Evolutionary conservation across 2,888 invertebrate species (phyloP).

Genomic region (Hermaeophaga mercurialis): DNA sequence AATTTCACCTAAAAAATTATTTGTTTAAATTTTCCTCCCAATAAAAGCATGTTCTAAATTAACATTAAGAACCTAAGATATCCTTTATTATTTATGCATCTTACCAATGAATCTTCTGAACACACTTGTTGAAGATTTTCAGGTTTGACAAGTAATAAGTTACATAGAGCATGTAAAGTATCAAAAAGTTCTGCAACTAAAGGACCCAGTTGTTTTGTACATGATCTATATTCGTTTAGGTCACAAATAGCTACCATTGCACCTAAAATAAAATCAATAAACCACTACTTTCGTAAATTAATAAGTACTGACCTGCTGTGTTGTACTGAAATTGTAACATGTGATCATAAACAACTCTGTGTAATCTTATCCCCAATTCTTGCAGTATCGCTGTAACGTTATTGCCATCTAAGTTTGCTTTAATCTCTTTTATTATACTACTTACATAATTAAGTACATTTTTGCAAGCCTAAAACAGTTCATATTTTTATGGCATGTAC

Average conservation of each 20-base stretch:
- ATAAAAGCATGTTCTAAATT: too few species aligned
- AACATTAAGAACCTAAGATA: too few species aligned
- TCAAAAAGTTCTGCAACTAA: slow-evolving; percentile 90
- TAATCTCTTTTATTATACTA: slow-evolving; percentile 75
- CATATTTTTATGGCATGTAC: too few species aligned
- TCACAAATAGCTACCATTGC: slow-evolving; percentile 98
- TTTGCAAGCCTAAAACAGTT: slow-evolving; percentile 74
- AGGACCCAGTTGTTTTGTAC: slow-evolving; percentile 76
- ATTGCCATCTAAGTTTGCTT: slow-evolving; percentile 86
- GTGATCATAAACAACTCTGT: slow-evolving; percentile 93
- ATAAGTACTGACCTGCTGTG: slow-evolving; percentile 71
- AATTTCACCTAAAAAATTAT: slow-evolving; percentile 75
- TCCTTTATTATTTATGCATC: too few species aligned
- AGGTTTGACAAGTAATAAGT: slow-evolving; percentile 91
- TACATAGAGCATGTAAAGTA: slow-evolving; percentile 93
- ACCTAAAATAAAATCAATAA: slow-evolving; percentile 62
- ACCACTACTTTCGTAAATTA: slow-evolving; percentile 3
- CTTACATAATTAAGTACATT: slow-evolving; percentile 85
- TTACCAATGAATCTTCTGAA: slow-evolving; percentile 90
- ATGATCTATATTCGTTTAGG: slow-evolving; percentile 94
- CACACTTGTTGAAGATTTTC: slow-evolving; percentile 96
- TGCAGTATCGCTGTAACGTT: slow-evolving; percentile 85
- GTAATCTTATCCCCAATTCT: slow-evolving; percentile 91
- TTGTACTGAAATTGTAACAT: slow-evolving; percentile 93
- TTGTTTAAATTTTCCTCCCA: too few species aligned